Conservation (phyloP, 2,797 vertebrate genomes). For the Poeciliopsis infans region DNA sequence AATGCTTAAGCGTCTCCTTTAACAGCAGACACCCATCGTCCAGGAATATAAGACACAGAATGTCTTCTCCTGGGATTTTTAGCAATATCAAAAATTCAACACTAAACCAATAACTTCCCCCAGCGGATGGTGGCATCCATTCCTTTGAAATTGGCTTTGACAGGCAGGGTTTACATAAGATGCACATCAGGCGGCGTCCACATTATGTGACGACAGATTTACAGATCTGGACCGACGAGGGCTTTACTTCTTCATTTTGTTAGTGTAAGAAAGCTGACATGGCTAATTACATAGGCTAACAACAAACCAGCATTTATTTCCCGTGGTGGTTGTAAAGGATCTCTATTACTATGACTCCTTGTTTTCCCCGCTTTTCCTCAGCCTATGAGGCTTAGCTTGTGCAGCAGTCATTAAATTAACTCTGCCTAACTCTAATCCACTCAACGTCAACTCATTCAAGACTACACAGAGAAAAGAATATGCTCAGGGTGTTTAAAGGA, state of each 20-base stretch:
- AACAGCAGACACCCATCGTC: constrained; percentile 46
- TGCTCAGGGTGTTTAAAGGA: neutral
- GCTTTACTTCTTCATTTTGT: constrained; percentile 34
- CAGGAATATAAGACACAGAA: constrained; percentile 18
- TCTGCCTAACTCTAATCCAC: constrained; percentile 43
- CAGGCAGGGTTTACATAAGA: constrained; percentile 23
- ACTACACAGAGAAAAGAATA: constrained; percentile 2
- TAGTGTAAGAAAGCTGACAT: constrained; percentile 47
- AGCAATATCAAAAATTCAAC: constrained; percentile 19
- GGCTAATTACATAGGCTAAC: constrained; percentile 58
- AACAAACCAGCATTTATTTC: constrained; percentile 62
- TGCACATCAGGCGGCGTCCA: constrained; percentile 20
- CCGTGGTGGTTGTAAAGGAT: constrained; percentile 56
- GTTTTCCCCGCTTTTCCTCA: constrained; percentile 39
- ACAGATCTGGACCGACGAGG: constrained; percentile 24
- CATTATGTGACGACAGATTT: constrained; percentile 30
- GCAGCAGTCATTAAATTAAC: constrained; percentile 60
- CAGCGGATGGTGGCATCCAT: constrained; percentile 7
- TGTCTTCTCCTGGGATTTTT: constrained; percentile 16
- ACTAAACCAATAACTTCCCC: constrained; percentile 25
- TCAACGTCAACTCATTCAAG: constrained; percentile 55
- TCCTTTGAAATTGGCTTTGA: constrained; percentile 36
- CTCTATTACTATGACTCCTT: constrained; percentile 49
- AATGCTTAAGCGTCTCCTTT: neutral
- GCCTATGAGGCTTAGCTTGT: constrained; percentile 39